Evolutionary conservation across 2,797 vertebrate species (phyloP).

Genomic region (Helicolenus hilgendorfi): DNA sequence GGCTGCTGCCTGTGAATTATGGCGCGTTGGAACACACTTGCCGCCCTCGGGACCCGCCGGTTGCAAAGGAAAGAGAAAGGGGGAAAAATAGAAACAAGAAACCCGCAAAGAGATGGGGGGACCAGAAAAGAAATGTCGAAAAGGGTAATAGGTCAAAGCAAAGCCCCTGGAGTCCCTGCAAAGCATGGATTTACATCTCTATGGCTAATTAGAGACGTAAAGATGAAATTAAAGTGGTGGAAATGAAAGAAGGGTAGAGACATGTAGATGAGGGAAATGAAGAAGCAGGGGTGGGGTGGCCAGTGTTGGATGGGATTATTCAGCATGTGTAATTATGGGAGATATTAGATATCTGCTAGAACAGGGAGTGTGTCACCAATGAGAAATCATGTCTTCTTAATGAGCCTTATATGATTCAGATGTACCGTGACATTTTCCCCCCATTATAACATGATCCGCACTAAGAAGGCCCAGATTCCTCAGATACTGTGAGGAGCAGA

Average conservation of each 20-base stretch:
- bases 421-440: conserved; percentile 32
- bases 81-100: conserved; percentile 53
- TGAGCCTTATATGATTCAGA: conserved; percentile 50
- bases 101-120: conserved; percentile 15
- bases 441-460: conserved; percentile 3
- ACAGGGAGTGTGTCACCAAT: conserved; percentile 42
- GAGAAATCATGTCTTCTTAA: conserved; percentile 62
- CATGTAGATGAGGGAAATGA: conserved; percentile 46
- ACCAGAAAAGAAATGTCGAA: conserved; percentile 39
- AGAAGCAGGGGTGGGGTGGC: not conserved
- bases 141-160: conserved; percentile 67
- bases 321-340: conserved; percentile 68
- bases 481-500: not conserved
- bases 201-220: conserved; percentile 75
- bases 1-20: conserved; percentile 75
- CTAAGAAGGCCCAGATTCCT: not conserved
- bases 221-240: conserved; percentile 73
- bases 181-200: conserved; percentile 72
- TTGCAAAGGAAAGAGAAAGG: conserved; percentile 54
- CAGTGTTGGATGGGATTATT: conserved; percentile 52
- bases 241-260: conserved; percentile 65
- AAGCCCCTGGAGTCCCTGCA: conserved; percentile 43
- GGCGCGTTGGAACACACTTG: conserved; percentile 62
- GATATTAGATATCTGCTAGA: conserved; percentile 70
- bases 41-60: conserved; percentile 66